Percentiles rank a stretch among this genome's conserved stretches.
Conservation (phyloP, 2,113 vertebrate species). For the Mandrillus leucophaeus region DNA sequence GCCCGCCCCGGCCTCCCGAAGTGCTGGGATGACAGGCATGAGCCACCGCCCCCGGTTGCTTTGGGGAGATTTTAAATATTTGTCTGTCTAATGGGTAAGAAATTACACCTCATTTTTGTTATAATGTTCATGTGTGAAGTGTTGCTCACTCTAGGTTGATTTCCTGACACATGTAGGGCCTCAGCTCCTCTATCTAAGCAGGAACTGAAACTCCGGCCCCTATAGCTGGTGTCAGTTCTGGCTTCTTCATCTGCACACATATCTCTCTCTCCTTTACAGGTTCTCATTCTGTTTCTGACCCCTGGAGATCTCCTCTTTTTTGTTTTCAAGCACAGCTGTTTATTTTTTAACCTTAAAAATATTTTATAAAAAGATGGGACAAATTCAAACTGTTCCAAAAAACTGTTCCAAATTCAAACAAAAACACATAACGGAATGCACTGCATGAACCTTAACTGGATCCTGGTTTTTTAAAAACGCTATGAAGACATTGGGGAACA, state of each 20-base stretch:
- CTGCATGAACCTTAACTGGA: not conserved
- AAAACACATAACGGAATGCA: not conserved
- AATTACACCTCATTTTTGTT: not conserved
- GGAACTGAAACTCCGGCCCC: not conserved
- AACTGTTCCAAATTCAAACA: slow-evolving; percentile 30
- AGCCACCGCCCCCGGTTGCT: no score
- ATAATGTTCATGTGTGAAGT: not conserved
- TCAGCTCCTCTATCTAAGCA: not conserved
- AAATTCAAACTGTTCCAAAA: no score
- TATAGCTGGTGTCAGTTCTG: not conserved
- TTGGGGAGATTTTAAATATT: not conserved
- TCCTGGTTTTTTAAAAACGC: not conserved
- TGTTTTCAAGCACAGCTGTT: not conserved
- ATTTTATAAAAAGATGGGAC: slow-evolving; percentile 22
- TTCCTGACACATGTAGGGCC: not conserved
- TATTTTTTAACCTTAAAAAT: slow-evolving; percentile 25
- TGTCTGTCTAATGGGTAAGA: not conserved
- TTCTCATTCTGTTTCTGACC: not conserved
- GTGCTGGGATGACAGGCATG: no score
- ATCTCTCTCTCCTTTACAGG: not conserved
- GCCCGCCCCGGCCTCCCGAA: no score
- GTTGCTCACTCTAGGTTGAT: not conserved
- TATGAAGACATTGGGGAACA: not conserved
- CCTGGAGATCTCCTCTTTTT: not conserved
- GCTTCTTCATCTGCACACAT: not conserved